phyloP scores from a whole-genome alignment of 2,888 invertebrate genomes.

The Papilio elwesi region DNA sequence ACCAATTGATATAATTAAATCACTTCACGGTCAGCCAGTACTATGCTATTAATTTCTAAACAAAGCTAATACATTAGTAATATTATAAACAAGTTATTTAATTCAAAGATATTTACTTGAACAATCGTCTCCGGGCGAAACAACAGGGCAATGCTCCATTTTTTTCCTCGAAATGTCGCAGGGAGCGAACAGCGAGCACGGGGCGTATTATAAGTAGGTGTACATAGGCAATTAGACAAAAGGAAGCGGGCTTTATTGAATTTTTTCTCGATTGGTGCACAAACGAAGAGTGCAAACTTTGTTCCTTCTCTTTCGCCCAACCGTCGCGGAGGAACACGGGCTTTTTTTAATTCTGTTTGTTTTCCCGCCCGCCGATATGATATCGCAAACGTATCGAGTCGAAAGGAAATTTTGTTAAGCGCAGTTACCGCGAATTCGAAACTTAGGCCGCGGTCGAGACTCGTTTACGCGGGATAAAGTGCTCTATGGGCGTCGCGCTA shows the following conservation, averaged over 20 bases:
- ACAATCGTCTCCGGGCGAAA: slow-evolving; percentile 47
- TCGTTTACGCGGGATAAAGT: slow-evolving; percentile 48
- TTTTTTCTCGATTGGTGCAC: slow-evolving; percentile 81
- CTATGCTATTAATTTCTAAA: neutral
- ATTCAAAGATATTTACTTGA: slow-evolving; percentile 39
- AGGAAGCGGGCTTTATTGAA: slow-evolving; percentile 81
- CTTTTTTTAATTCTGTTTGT: slow-evolving; percentile 69
- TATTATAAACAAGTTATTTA: neutral
- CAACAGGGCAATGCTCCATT: slow-evolving; percentile 53
- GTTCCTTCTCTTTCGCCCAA: slow-evolving; percentile 71
- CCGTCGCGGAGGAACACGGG: slow-evolving; percentile 59
- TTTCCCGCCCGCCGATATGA: slow-evolving; percentile 48
- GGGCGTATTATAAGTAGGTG: slow-evolving; percentile 65
- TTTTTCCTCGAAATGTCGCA: slow-evolving; percentile 61
- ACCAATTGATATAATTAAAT: slow-evolving; percentile 4
- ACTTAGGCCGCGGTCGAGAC: slow-evolving; percentile 53
- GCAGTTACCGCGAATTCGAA: slow-evolving; percentile 60
- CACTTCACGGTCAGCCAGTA: neutral
- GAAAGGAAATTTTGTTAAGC: slow-evolving; percentile 51
- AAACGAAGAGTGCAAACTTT: slow-evolving; percentile 76
- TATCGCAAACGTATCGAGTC: slow-evolving; percentile 41
- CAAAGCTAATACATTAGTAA: neutral
- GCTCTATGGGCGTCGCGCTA: slow-evolving; percentile 52
- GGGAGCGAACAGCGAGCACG: slow-evolving; percentile 60
- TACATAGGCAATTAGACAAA: slow-evolving; percentile 80